phyloP scores from a whole-genome alignment of 1,140 invertebrate genomes.

The Tetraneura akinire region DNA sequence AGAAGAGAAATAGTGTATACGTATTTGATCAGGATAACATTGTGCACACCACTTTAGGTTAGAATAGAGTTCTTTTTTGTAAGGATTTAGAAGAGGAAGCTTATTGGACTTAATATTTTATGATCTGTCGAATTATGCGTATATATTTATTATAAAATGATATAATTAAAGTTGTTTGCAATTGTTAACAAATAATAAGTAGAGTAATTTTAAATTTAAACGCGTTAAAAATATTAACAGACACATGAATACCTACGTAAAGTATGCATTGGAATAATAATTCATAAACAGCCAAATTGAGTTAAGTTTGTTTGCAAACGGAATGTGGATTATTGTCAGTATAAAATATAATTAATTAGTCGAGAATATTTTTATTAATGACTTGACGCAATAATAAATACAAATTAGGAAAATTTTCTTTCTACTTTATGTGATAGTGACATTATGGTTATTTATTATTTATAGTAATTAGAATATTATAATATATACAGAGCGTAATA shows the following conservation, averaged over 20 bases:
- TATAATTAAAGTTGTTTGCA: neutral
- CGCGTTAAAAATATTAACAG: neutral
- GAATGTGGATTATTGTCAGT: too few relatives aligned
- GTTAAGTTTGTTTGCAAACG: neutral
- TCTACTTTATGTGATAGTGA: too few relatives aligned
- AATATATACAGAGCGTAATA: too few relatives aligned
- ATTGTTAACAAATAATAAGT: neutral
- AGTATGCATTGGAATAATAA: neutral
- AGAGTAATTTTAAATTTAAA: neutral
- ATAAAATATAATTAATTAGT: too few relatives aligned
- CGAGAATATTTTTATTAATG: too few relatives aligned
- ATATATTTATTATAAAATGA: neutral
- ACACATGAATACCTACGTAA: neutral
- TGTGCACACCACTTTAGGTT: neutral
- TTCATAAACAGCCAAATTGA: neutral
- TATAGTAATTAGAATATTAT: too few relatives aligned
- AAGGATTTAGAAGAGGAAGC: neutral
- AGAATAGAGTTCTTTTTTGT: neutral
- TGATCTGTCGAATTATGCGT: neutral
- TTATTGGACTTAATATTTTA: slow-evolving; percentile 1
- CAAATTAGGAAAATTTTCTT: too few relatives aligned
- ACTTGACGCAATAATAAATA: too few relatives aligned
- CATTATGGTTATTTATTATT: too few relatives aligned
- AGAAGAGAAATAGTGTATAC: neutral
- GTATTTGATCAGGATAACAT: slow-evolving; percentile 36